These are phyloP conservation scores for Rhagologus leucostigma DNA, from an alignment of 2,113 vertebrate genomes.

Conservation along the genomic window DNA sequence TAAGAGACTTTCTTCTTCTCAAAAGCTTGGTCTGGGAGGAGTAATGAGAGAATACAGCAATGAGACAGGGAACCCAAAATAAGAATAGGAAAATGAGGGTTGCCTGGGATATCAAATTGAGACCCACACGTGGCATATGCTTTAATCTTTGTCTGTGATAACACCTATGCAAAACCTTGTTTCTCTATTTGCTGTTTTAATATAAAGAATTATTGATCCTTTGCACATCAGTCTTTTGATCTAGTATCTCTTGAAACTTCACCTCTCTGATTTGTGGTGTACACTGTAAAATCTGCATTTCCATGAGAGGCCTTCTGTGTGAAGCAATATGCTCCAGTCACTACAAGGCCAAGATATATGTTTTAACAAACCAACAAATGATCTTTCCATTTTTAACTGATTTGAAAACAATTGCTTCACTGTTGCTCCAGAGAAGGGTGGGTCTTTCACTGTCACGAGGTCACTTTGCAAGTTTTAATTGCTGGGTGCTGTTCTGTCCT, in stretches of 20 bases:
- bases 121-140: background rate
- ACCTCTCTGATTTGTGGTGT: background rate
- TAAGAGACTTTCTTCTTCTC: background rate
- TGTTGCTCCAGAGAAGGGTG: slow-evolving; percentile 38
- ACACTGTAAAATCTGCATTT: background rate
- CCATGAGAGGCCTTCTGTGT: background rate
- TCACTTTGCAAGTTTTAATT: slow-evolving; percentile 91
- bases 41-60: background rate
- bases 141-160: background rate
- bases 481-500: slow-evolving; percentile 75
- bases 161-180: background rate
- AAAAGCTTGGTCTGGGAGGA: background rate
- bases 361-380: slow-evolving; percentile 62
- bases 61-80: background rate
- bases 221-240: background rate
- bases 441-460: slow-evolving; percentile 82
- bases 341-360: slow-evolving; percentile 22
- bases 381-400: slow-evolving; percentile 61
- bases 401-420: slow-evolving; percentile 50
- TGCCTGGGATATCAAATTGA: background rate
- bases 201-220: background rate
- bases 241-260: background rate
- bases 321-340: background rate
- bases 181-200: background rate
- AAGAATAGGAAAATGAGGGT: background rate